A percentile compares a stretch with the other conserved stretches of the same genome.
Conservation (phyloP, 2,888 invertebrate species). For the Hydriomena furcata region DNA sequence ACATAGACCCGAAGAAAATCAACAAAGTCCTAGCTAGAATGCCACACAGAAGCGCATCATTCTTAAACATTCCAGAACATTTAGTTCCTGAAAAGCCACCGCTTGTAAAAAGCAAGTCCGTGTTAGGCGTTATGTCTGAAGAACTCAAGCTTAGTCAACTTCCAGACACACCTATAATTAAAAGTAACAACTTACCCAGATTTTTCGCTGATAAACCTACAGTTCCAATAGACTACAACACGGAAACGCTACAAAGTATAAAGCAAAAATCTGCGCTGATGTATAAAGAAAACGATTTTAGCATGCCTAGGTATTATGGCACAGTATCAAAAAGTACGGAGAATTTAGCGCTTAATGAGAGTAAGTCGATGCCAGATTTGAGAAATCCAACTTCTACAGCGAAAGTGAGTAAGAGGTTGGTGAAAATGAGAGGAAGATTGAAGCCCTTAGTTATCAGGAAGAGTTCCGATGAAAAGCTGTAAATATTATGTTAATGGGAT, state of each 20-base stretch:
- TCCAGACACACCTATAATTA: slow-evolving; percentile 78
- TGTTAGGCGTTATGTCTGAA: slow-evolving; percentile 66
- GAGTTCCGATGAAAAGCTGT: slow-evolving; percentile 70
- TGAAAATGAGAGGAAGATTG: slow-evolving; percentile 69
- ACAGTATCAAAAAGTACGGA: slow-evolving; percentile 59
- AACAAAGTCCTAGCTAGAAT: slow-evolving; percentile 71
- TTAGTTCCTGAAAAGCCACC: slow-evolving; percentile 70
- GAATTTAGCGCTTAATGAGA: slow-evolving; percentile 63
- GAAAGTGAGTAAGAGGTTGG: slow-evolving; percentile 72
- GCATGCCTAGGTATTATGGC: slow-evolving; percentile 86
- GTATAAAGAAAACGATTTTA: slow-evolving; percentile 80
- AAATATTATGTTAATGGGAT: too few relatives aligned
- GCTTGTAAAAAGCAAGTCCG: slow-evolving; percentile 69
- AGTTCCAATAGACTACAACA: slow-evolving; percentile 63
- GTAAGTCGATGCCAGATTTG: slow-evolving; percentile 79
- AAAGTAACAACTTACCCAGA: slow-evolving; percentile 71
- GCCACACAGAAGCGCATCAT: slow-evolving; percentile 77
- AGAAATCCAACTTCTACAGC: slow-evolving; percentile 58
- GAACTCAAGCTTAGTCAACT: slow-evolving; percentile 67
- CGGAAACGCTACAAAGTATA: slow-evolving; percentile 72
- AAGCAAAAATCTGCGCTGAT: slow-evolving; percentile 80
- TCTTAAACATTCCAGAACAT: slow-evolving; percentile 74
- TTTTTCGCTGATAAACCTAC: slow-evolving; percentile 74
- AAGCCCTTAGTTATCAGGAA: slow-evolving; percentile 77
- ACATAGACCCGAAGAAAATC: slow-evolving; percentile 68